These are phyloP conservation scores for Castor canadensis DNA, from an alignment of 2,113 vertebrate genomes.

Conservation along the genomic window DNA sequence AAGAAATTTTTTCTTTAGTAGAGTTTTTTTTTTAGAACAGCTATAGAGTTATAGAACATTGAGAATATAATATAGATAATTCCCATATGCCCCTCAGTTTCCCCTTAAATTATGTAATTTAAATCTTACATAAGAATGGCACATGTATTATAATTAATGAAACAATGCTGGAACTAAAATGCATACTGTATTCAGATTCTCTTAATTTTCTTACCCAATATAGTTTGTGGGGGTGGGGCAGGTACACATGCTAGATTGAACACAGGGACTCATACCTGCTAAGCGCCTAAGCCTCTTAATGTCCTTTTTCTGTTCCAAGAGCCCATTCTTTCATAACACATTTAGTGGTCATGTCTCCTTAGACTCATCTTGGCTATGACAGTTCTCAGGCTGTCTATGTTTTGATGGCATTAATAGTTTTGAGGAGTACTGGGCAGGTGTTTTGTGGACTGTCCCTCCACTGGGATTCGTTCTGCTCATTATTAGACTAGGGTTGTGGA, in stretches of 20 bases:
- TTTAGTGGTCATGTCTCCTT: background rate
- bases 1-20: background rate
- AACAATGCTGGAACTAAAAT: background rate
- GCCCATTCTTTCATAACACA: rapidly evolving
- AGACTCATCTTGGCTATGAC: background rate
- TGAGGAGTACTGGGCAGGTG: background rate
- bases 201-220: background rate
- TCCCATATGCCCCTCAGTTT: background rate
- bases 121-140: background rate
- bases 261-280: background rate
- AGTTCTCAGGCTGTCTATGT: background rate
- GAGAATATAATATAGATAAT: background rate
- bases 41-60: background rate
- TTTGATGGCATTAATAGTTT: background rate
- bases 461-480: background rate
- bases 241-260: background rate
- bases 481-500: background rate
- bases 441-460: background rate
- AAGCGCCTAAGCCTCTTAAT: background rate
- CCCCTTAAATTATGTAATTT: no score
- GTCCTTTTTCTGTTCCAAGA: background rate
- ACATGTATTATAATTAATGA: background rate
- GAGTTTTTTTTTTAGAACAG: background rate
- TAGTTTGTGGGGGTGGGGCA: background rate
- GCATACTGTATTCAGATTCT: background rate